These are phyloP conservation scores for Drosophila oshimai DNA, from an alignment of 1,140 invertebrate species.

Conservation along the genomic window DNA sequence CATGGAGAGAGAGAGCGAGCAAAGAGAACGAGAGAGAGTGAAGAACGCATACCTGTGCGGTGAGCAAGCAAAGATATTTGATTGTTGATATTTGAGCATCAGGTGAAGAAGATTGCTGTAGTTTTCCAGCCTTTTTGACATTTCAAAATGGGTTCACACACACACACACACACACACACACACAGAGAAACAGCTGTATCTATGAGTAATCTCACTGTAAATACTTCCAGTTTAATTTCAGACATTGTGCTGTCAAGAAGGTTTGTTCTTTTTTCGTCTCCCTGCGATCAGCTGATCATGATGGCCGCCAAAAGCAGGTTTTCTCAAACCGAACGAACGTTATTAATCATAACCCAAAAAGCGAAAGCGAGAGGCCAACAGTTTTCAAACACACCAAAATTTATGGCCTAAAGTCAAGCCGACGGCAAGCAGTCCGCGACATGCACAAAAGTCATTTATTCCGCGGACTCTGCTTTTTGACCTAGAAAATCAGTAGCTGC, in stretches of 20 bases:
- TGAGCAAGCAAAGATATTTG: slow-evolving; percentile 14
- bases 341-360: slow-evolving; percentile 63
- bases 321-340: slow-evolving; percentile 16
- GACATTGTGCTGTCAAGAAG: slow-evolving; percentile 57
- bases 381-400: slow-evolving; percentile 61
- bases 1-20: not conserved
- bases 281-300: slow-evolving; percentile 69
- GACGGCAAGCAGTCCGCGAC: slow-evolving; percentile 53
- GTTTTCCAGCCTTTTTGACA: slow-evolving; percentile 14
- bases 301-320: slow-evolving; percentile 78
- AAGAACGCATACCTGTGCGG: slow-evolving; percentile 44
- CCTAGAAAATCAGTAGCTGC: slow-evolving; percentile 62
- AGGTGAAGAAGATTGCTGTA: slow-evolving; percentile 31
- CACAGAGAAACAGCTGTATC: slow-evolving; percentile 2
- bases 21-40: slow-evolving; percentile 2
- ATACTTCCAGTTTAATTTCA: slow-evolving; percentile 33
- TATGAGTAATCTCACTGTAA: slow-evolving; percentile 6
- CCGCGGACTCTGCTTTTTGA: slow-evolving; percentile 51
- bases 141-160: slow-evolving; percentile 66
- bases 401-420: slow-evolving; percentile 57
- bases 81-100: slow-evolving; percentile 4
- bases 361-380: slow-evolving; percentile 1
- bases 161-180: slow-evolving; percentile 11
- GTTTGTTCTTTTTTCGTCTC: slow-evolving; percentile 12
- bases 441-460: slow-evolving; percentile 80